Evolutionary conservation across 2,797 vertebrate genomes (phyloP), one percentile per base, ranked within the genome.

Genomic region (Pipistrellus kuhlii): DNA sequence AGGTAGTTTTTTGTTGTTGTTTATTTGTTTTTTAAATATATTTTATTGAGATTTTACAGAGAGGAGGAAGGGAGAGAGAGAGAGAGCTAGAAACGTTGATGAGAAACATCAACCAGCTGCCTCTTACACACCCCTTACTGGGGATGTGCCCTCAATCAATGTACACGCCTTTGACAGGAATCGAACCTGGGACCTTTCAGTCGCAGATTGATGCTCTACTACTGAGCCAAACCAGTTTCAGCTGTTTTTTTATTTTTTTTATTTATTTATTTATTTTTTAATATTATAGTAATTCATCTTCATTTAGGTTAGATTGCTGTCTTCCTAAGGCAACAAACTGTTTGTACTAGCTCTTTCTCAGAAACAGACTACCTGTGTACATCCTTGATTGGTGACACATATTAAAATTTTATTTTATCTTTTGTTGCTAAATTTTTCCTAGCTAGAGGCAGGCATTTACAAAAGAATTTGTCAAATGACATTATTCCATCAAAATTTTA

Each of bases 361-460:
- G 95, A 94, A 97, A 93, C 76, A 92, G 59, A 62, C 85, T 96
- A 76, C 1, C 86, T 96, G 94, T 97, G 68, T 97, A 95, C 78
- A 72, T 89, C 87, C n/a, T 96, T 96, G 76, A 97, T 96, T 97
- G 96, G 96, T 96, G 93, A 94, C 46, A 94, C 66, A 85, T 96
- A 96, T 97, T 97, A 96, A 87, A 85, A 25, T 91, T 97, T 96
- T 44, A 90, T 96, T 98, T 95, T 90, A 94, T 92, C 86, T 35
- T 97, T 97, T 97, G 21, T 95, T 91, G 94, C 96, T 95, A 96
- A 95, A 97, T 91, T 92, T 81, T 80, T 94, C 89, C 95, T 97
- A 89, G 85, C 94, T 88, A 94, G 66, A 85, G 92, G 96, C 93
- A 96, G 68, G 88, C 55, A 97, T 94, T 97, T 96, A 93, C 88